Base-by-base conservation (phyloP, 2,888 invertebrate species). In the Augochlorella aurata region DNA sequence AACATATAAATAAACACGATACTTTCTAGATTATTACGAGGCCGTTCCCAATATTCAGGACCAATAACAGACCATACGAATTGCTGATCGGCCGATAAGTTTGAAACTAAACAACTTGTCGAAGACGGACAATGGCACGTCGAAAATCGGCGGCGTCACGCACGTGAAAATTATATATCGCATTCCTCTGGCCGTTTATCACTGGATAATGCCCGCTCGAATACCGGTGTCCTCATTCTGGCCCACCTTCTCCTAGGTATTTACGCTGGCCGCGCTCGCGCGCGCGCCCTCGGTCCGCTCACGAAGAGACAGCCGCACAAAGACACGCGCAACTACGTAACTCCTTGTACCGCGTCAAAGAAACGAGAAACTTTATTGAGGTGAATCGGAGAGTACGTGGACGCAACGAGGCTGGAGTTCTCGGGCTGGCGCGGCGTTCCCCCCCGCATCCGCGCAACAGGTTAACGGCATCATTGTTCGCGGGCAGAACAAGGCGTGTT, bases 221-320 rank as follows among this genome's bases (percentile, higher is more conserved):
- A 75, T 67, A 74, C 83, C 83, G 79, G 82, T 87, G 88, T 87
- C 88, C 88, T 82, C 88, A 85, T 88, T 87, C 75, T 81, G 84
- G 71, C 81, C 82, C 85, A 83, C 85, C 88, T 88, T 87, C 83
- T 88, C 79, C 86, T 83, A 86, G 78, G 82, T 78, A 85, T 84
- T 86, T 78, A 82, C 79, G 78, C 83, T 76, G 63, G 68, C 8
- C 79, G 49, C 70, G 63, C 73, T 5, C 74, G 38, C 50, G 16
- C 24, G 45, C 68, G 75, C 58, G 49, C 76, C 38, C 49, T n/a
- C 66, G 14, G 47, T 61, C 16, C 8, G 29, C 61, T 29, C 38
- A 38, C 63, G 29, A 63, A n/a, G 65, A 5, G 50, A 50, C 50
- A 16, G 50, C 18, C 18, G 50, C 16, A 18, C 16, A 50, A 7